These are phyloP conservation scores for Ellobius talpinus DNA, from an alignment of 2,113 vertebrate species.

Conservation along the genomic window DNA sequence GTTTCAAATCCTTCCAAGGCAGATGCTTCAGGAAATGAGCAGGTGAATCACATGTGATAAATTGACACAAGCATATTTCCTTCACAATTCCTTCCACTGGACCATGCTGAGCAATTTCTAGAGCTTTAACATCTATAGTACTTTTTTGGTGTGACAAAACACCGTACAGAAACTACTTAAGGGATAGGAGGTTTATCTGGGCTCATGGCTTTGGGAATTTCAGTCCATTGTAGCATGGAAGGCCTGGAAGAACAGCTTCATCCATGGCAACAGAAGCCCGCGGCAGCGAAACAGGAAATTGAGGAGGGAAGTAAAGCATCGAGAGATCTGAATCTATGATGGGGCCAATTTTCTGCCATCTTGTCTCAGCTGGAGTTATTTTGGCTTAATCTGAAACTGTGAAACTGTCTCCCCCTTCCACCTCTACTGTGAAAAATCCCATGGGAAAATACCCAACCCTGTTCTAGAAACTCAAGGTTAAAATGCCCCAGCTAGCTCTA, in stretches of 20 bases:
- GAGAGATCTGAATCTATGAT: not conserved
- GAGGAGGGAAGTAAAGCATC: not conserved
- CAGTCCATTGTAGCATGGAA: not conserved
- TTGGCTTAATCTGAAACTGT: not conserved
- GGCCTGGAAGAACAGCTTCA: not conserved
- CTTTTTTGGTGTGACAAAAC: not conserved
- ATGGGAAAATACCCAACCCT: not conserved
- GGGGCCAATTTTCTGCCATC: not conserved
- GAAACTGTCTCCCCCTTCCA: not conserved
- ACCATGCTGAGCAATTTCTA: not conserved
- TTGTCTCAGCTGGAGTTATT: not conserved
- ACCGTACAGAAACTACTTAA: not conserved
- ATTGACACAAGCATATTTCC: not conserved
- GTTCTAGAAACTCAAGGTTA: not conserved
- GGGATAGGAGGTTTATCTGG: not conserved
- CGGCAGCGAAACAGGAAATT: not conserved
- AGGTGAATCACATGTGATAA: not conserved
- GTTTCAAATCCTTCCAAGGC: not conserved
- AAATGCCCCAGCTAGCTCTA: not conserved
- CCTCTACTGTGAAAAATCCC: not conserved
- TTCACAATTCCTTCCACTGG: not conserved
- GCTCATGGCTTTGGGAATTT: not conserved
- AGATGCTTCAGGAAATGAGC: not conserved
- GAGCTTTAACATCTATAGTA: not conserved
- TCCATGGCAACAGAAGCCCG: not conserved